Percentiles rank a stretch among this genome's conserved stretches.
phyloP scores from a whole-genome alignment of 2,888 invertebrate genomes.

The Boloria euphrosyne region DNA sequence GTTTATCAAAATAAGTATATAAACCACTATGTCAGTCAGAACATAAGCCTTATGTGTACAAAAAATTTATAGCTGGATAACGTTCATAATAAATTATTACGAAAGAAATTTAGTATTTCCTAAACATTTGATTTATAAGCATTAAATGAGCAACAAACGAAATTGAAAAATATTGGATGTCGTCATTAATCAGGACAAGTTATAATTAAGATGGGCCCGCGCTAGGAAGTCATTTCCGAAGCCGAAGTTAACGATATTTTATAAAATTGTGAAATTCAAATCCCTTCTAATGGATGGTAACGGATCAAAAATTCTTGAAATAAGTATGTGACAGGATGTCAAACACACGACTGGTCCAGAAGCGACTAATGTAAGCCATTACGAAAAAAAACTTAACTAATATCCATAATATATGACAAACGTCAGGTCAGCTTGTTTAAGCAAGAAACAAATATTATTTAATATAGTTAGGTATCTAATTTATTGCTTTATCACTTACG shows the following conservation, averaged over 20 bases:
- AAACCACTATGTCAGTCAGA: too few relatives aligned
- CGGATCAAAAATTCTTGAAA: conserved; percentile 31
- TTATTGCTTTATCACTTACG: too few relatives aligned
- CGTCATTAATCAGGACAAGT: conserved; percentile 45
- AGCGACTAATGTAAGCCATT: too few relatives aligned
- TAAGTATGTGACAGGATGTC: conserved; percentile 42
- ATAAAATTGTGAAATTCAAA: conserved; percentile 35
- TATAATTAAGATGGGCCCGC: conserved; percentile 53
- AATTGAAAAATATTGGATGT: conserved; percentile 50
- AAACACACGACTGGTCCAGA: conserved; percentile 42
- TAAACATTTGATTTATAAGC: conserved; percentile 21
- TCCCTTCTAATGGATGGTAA: conserved; percentile 29
- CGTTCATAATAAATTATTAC: conserved; percentile 18
- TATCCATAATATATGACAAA: conserved; percentile 12
- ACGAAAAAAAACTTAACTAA: conserved; percentile 33
- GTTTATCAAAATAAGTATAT: too few relatives aligned
- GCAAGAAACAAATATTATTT: too few relatives aligned
- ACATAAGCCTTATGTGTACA: neutral
- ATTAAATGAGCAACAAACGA: conserved; percentile 24
- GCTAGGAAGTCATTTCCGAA: conserved; percentile 45
- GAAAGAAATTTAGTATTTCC: conserved; percentile 22
- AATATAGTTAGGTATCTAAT: too few relatives aligned
- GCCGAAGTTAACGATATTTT: conserved; percentile 32
- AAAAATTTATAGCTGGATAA: conserved; percentile 9
- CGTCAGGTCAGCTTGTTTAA: neutral